These are phyloP conservation scores for Meriones unguiculatus DNA, from an alignment of 2,113 vertebrate genomes.

Conservation along the genomic window DNA sequence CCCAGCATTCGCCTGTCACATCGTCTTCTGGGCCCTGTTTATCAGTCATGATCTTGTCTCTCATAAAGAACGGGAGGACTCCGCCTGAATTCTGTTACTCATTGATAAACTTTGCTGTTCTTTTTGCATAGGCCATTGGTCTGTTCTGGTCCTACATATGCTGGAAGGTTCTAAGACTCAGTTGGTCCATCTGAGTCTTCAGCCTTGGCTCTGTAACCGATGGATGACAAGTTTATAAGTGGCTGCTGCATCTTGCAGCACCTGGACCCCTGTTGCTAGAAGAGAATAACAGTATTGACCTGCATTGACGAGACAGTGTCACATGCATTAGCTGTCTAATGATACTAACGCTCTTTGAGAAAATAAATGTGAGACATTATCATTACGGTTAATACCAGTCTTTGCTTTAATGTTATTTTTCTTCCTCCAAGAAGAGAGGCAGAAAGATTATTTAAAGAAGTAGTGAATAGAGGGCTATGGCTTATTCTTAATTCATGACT, in stretches of 20 bases:
- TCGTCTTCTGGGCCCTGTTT: background rate
- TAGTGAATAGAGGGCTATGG: background rate
- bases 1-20: background rate
- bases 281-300: background rate
- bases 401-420: slow-evolving; percentile 45
- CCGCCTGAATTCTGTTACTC: background rate
- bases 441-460: slow-evolving; percentile 66
- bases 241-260: background rate
- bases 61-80: background rate
- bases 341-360: slow-evolving; percentile 47
- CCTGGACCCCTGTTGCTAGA: background rate
- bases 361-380: slow-evolving; percentile 48
- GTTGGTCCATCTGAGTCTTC: background rate
- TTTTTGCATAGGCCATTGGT: background rate
- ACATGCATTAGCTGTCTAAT: background rate
- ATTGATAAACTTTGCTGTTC: background rate
- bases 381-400: slow-evolving; percentile 44
- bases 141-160: background rate
- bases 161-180: background rate
- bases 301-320: background rate
- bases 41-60: background rate
- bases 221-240: background rate
- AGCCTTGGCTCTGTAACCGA: background rate
- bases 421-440: slow-evolving; percentile 49
- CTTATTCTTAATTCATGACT: slow-evolving; percentile 62